These are phyloP conservation scores for Drosophila robusta DNA, from an alignment of 2,888 invertebrate species.

Conservation along the genomic window DNA sequence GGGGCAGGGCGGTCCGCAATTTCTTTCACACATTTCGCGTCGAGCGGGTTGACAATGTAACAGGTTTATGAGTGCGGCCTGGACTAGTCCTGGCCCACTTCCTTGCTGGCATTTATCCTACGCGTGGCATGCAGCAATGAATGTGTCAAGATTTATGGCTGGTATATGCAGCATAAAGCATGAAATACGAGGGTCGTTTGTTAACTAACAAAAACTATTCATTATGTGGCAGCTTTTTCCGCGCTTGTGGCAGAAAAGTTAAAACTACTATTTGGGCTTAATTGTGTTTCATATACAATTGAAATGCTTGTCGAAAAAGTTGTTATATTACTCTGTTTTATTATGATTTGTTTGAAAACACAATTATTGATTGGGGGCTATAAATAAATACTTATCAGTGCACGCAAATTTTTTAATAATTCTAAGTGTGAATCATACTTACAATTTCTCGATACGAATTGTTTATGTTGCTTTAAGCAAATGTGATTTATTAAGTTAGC, in stretches of 20 bases:
- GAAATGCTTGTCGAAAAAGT: not conserved
- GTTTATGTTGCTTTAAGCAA: not conserved
- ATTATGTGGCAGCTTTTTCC: conserved; percentile 4
- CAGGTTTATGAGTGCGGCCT: conserved; percentile 64
- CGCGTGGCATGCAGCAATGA: conserved; percentile 25
- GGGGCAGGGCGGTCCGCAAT: not conserved
- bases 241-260: conserved; percentile 7
- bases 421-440: too few relatives aligned
- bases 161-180: conserved; percentile 15
- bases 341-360: not conserved
- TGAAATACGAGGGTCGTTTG: conserved; percentile 32
- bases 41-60: conserved; percentile 65
- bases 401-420: too few relatives aligned
- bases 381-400: conserved; percentile 30
- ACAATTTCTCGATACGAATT: not conserved
- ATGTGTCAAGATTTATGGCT: conserved; percentile 39
- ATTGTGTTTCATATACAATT: not conserved
- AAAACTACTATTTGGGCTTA: not conserved
- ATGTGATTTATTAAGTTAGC: not conserved
- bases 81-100: conserved; percentile 2
- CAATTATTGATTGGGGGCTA: not conserved
- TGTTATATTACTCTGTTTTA: not conserved
- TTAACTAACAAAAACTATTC: conserved; percentile 10
- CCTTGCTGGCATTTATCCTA: conserved; percentile 20
- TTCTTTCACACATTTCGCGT: conserved; percentile 33